phyloP scores from a whole-genome alignment of 2,888 invertebrate genomes.

The Amaurobius ferox region DNA sequence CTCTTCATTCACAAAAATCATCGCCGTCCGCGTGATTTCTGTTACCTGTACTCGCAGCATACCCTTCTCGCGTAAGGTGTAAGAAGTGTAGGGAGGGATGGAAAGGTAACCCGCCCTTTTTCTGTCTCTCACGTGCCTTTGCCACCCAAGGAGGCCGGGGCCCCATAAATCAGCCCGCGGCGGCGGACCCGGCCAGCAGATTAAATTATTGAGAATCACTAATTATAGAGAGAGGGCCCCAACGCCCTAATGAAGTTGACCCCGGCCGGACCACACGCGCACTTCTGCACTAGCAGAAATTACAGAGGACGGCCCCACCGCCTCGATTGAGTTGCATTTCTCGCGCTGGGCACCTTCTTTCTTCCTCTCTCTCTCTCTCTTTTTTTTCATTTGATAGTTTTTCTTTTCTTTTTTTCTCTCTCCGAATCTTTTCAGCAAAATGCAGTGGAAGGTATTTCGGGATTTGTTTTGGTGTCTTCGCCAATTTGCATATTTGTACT shows the following conservation, averaged over 20 bases:
- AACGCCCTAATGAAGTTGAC: conserved; percentile 70
- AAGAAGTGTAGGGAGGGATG: conserved; percentile 15
- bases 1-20: not conserved
- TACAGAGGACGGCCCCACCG: conserved; percentile 58
- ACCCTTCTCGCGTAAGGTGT: conserved; percentile 47
- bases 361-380: not conserved
- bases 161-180: conserved; percentile 68
- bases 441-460: too few species aligned
- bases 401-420: not conserved
- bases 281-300: conserved; percentile 42
- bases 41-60: conserved; percentile 1
- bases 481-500: too few species aligned
- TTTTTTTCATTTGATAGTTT: not conserved
- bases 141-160: conserved; percentile 65
- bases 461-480: too few species aligned
- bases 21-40: conserved; percentile 1
- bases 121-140: conserved; percentile 55
- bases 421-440: not conserved
- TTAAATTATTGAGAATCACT: conserved; percentile 72
- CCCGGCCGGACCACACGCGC: conserved; percentile 59
- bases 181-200: conserved; percentile 46
- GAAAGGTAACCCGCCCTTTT: conserved; percentile 11
- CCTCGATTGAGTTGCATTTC: conserved; percentile 56
- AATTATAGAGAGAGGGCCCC: conserved; percentile 66
- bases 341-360: conserved; percentile 19